A percentile compares a stretch with the other conserved stretches of the same genome.
Conservation (phyloP, 2,113 vertebrate genomes). For the Cololabis saira region DNA sequence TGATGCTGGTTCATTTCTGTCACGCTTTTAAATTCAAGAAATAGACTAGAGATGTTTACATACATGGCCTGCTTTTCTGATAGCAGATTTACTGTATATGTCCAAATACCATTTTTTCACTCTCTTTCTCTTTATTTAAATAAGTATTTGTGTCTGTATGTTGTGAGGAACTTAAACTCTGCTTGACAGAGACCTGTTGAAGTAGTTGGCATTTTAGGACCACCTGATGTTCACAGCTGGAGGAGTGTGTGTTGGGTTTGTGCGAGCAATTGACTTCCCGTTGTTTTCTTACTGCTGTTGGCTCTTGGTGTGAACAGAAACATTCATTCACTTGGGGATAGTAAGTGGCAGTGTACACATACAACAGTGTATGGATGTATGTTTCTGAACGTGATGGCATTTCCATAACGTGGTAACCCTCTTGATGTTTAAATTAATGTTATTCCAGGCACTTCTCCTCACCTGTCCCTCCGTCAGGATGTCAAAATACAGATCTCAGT, state of each 20-base stretch:
- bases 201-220: slow-evolving; percentile 55
- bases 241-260: slow-evolving; percentile 9
- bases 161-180: slow-evolving; percentile 33
- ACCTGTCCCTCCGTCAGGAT: slow-evolving; percentile 27
- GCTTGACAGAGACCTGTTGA: slow-evolving; percentile 45
- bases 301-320: slow-evolving; percentile 2
- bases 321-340: slow-evolving; percentile 17
- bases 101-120: slow-evolving; percentile 56
- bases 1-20: too few species aligned
- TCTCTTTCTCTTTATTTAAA: slow-evolving; percentile 13
- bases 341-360: slow-evolving; percentile 9
- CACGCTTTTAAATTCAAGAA: slow-evolving; percentile 54
- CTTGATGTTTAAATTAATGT: slow-evolving; percentile 35
- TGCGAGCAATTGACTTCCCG: slow-evolving; percentile 19
- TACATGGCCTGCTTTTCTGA: slow-evolving; percentile 51
- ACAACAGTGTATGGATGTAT: not conserved
- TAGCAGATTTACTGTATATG: slow-evolving; percentile 48
- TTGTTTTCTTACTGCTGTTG: slow-evolving; percentile 30
- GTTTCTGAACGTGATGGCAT: slow-evolving; percentile 1
- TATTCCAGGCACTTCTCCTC: slow-evolving; percentile 25
- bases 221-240: slow-evolving; percentile 55
- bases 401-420: slow-evolving; percentile 17
- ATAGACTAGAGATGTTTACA: slow-evolving; percentile 40
- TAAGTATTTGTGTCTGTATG: slow-evolving; percentile 5
- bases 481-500: slow-evolving; percentile 39